Evolutionary conservation across 2,888 invertebrate species (phyloP).

Genomic region (Brenthis daphne): DNA sequence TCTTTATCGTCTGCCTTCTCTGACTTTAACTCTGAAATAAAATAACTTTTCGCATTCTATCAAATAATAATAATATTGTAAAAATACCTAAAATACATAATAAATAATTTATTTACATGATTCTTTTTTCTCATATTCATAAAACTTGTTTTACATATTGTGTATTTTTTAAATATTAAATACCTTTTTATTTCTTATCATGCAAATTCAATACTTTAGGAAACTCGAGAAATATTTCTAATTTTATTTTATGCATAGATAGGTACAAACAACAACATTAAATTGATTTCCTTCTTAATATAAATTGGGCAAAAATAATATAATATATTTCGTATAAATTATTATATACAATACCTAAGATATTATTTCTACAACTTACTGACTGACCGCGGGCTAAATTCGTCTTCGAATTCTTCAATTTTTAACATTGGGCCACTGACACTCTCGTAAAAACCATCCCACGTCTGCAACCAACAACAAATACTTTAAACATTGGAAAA

Average conservation of each 20-base stretch:
- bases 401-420: constrained; percentile 69
- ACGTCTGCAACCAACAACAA: constrained; percentile 55
- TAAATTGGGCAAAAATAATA: background rate
- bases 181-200: too few species aligned
- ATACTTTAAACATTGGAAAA: background rate
- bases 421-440: constrained; percentile 57
- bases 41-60: background rate
- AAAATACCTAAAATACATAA: too few species aligned
- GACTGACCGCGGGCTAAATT: constrained; percentile 60
- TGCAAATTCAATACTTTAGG: too few species aligned
- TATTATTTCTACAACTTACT: constrained; percentile 47
- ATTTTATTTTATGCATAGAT: too few species aligned
- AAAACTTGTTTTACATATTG: background rate
- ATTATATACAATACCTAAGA: too few species aligned
- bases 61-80: background rate
- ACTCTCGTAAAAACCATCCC: constrained; percentile 72
- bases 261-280: too few species aligned
- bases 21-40: constrained; percentile 42
- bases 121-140: background rate
- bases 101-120: too few species aligned
- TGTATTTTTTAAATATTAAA: background rate
- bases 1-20: constrained; percentile 39
- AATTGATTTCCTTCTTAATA: background rate
- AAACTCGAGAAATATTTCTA: too few species aligned
- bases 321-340: too few species aligned